Evolutionary conservation across 1,140 invertebrate genomes (phyloP), one percentile per base, ranked within the genome.

Genomic region (Leptopilina clavipes): DNA sequence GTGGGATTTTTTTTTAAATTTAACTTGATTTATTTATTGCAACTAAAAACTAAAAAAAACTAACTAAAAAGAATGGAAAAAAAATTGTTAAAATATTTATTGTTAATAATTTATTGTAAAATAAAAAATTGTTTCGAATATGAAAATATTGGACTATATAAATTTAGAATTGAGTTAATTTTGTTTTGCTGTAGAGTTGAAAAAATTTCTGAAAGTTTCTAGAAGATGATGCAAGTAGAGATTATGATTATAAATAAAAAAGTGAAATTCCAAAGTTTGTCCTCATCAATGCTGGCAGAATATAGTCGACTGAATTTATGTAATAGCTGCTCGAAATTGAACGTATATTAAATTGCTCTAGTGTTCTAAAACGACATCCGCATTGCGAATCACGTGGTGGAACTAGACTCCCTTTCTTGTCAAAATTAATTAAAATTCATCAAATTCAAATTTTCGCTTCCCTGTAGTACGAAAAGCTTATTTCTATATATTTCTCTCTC

Each of bases 401-500:
- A 65, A 65, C 12, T 18, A 54, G 5, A 65, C 19, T 22, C 14
- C 56, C 56, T 22, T 31, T 31, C 48, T 52, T 52, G 48, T 52
- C 48, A 52, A 52, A 52, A 52, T 52, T 52, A 52, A 52, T 52
- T 52, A 52, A 52, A 52, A 52, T 52, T 52, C 48, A 52, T 52
- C 48, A 52, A 52, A 52, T 52, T 52, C 48, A 52, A 52, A 52
- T 52, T 52, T 52, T 52, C 48, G 48, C 37, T 40, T 40, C 9
- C 37, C 37, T 7, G 25, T 7, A 12, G 14, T n/a, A 17, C n/a
- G n/a, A 52, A 17, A 52, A n/a, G 48, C 1, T 52, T 52, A 52
- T 7, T 17, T 52, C 48, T n/a, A 17, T 17, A 52, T 7, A 6
- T 48, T 1, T n/a, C 44, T 48, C 3, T 40, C 7, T 40, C 37